These are phyloP conservation scores for Probosciger aterrimus DNA, from an alignment of 2,113 vertebrate genomes.

Conservation along the genomic window DNA sequence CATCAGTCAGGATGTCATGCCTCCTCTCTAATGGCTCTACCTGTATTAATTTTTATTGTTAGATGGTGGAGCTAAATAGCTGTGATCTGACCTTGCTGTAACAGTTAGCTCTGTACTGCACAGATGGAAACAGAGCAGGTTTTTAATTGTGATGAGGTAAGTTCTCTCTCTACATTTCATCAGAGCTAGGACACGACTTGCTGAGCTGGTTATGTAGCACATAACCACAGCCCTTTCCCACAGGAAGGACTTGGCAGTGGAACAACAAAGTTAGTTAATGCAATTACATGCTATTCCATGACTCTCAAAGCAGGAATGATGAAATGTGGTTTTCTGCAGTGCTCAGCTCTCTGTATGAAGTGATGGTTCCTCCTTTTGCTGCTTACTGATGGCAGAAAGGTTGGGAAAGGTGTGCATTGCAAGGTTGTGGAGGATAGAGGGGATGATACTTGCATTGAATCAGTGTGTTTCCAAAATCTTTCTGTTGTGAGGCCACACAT, in stretches of 20 bases:
- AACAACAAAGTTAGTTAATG: neutral
- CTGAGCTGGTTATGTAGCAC: slow-evolving; percentile 21
- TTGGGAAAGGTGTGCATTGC: neutral
- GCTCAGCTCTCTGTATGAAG: neutral
- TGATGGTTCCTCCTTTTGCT: neutral
- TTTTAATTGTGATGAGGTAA: slow-evolving; percentile 39
- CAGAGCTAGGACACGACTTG: neutral
- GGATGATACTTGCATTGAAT: neutral
- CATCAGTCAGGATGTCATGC: neutral
- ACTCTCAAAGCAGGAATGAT: neutral
- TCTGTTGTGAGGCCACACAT: neutral
- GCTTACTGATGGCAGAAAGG: neutral
- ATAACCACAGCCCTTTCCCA: slow-evolving; percentile 45
- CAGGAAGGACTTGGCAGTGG: neutral
- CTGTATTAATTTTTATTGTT: neutral
- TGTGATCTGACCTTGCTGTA: neutral
- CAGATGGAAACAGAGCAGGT: slow-evolving; percentile 21
- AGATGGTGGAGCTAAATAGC: neutral
- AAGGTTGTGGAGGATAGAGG: neutral
- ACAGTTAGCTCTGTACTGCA: slow-evolving; percentile 13
- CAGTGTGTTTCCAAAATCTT: neutral
- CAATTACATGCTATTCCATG: neutral
- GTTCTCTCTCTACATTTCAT: neutral
- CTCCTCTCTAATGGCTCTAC: neutral
- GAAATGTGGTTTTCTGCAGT: neutral